These are phyloP conservation scores for Philotrypesis tridentata DNA, from an alignment of 1,140 invertebrate genomes.

Conservation along the genomic window DNA sequence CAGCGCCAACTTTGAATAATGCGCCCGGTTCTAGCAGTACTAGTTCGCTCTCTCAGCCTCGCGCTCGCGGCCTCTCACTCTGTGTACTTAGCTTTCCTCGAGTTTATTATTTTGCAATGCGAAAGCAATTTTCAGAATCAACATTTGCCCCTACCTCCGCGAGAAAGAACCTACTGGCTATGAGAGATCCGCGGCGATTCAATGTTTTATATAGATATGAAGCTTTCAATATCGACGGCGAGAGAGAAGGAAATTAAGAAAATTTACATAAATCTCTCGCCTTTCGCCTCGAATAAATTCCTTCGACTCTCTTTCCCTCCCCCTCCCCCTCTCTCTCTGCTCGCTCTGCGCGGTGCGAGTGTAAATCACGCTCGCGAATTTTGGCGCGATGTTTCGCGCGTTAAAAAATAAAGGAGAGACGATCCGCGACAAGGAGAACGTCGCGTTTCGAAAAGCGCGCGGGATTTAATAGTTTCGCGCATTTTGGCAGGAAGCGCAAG, in stretches of 20 bases:
- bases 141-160: not conserved
- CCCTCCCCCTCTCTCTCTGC: no score
- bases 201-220: no score
- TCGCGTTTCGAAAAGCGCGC: not conserved
- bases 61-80: not conserved
- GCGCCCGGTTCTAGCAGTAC: not conserved
- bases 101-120: not conserved
- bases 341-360: no score
- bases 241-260: not conserved
- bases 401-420: not conserved
- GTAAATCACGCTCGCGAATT: no score
- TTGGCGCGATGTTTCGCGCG: not conserved
- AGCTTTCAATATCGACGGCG: no score
- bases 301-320: no score
- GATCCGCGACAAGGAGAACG: no score
- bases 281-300: not conserved
- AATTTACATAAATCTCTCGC: not conserved
- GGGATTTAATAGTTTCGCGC: not conserved
- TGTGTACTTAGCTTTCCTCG: not conserved
- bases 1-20: conserved; percentile 10
- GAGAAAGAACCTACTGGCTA: no score
- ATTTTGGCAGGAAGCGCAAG: not conserved
- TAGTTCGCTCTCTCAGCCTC: not conserved
- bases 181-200: no score
- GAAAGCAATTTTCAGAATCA: not conserved